These are phyloP conservation scores for Temnothorax curvispinosus DNA, from an alignment of 1,140 invertebrate species.

Conservation along the genomic window DNA sequence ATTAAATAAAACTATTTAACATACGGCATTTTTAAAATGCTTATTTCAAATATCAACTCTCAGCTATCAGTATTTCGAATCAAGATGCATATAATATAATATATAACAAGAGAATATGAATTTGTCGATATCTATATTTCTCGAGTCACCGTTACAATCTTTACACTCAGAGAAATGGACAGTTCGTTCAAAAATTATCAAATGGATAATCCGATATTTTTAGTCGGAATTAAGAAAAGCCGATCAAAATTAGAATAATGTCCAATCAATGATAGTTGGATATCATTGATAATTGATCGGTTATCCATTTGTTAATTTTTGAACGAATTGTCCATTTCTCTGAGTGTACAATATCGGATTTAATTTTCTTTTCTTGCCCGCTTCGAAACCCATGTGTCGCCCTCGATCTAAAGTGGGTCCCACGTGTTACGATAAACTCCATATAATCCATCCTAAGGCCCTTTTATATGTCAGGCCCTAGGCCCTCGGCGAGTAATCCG, in stretches of 20 bases:
- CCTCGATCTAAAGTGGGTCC: not conserved
- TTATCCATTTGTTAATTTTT: too few relatives aligned
- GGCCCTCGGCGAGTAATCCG: constrained; percentile 41
- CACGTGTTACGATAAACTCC: not conserved
- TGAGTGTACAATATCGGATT: too few relatives aligned
- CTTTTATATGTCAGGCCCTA: constrained; percentile 22
- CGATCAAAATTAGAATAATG: too few relatives aligned
- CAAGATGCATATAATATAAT: not conserved
- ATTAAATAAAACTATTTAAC: not conserved
- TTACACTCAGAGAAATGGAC: too few relatives aligned
- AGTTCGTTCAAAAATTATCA: too few relatives aligned
- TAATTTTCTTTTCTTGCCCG: not conserved
- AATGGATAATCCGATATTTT: too few relatives aligned
- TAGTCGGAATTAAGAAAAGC: too few relatives aligned
- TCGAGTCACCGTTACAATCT: not conserved
- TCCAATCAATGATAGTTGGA: too few relatives aligned
- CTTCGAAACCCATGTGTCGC: not conserved
- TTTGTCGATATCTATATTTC: not conserved
- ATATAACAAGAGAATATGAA: not conserved
- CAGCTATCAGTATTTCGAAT: not conserved
- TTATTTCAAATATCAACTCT: not conserved
- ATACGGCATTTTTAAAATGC: not conserved
- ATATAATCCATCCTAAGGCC: constrained; percentile 15
- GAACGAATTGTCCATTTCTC: too few relatives aligned
- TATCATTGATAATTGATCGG: too few relatives aligned